Percentiles rank a stretch among this genome's conserved stretches.
Conservation (phyloP, 1,140 invertebrate species). For the Archivesica marissinica region DNA sequence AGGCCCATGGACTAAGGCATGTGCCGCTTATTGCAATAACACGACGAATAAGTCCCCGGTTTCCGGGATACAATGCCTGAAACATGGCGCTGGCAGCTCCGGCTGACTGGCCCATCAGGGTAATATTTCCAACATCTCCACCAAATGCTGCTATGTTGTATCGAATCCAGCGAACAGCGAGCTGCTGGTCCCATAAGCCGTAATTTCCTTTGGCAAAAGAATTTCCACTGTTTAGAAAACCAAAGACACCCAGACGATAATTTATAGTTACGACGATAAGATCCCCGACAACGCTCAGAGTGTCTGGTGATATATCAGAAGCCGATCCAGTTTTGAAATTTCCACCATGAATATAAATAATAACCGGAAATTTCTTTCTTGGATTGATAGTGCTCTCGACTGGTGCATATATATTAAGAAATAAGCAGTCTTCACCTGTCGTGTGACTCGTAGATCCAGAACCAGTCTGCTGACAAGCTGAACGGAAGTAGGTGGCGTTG, state of each 20-base stretch:
- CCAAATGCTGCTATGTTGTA: constrained; percentile 57
- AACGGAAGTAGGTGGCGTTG: constrained; percentile 39
- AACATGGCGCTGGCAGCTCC: constrained; percentile 51
- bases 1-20: constrained; percentile 40
- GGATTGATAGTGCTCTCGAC: constrained; percentile 47
- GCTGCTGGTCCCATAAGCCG: constrained; percentile 59
- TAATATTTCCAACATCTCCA: constrained; percentile 45
- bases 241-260: constrained; percentile 52
- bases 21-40: constrained; percentile 51
- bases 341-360: constrained; percentile 59
- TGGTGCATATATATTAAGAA: constrained; percentile 53
- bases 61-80: constrained; percentile 53
- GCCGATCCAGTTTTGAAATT: constrained; percentile 31
- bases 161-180: constrained; percentile 48
- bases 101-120: constrained; percentile 43
- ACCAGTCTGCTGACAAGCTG: constrained; percentile 31
- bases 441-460: not conserved
- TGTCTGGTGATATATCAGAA: constrained; percentile 26
- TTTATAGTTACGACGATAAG: constrained; percentile 55
- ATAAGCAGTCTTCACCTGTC: constrained; percentile 50
- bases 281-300: constrained; percentile 3
- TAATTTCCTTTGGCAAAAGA: constrained; percentile 30
- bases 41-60: constrained; percentile 41
- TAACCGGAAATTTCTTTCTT: constrained; percentile 48
- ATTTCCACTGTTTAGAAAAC: constrained; percentile 44